These are phyloP conservation scores for Helicoverpa armigera DNA, from an alignment of 1,140 invertebrate genomes.

Conservation along the genomic window DNA sequence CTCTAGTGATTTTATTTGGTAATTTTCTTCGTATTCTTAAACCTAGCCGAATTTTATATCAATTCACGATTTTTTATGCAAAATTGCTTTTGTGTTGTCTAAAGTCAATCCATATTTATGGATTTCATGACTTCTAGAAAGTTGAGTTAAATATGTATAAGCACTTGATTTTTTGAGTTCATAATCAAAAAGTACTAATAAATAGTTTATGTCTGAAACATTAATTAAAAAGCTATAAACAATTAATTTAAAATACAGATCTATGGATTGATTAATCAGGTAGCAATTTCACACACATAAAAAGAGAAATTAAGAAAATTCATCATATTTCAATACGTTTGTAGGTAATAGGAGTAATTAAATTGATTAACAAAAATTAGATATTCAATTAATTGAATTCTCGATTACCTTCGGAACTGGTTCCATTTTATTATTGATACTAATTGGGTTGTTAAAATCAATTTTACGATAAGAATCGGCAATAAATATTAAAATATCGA, in stretches of 20 bases:
- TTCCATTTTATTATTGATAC: slow-evolving; percentile 40
- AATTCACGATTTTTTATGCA: too few species aligned
- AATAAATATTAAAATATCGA: slow-evolving; percentile 49
- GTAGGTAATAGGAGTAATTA: slow-evolving; percentile 32
- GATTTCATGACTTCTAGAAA: neutral
- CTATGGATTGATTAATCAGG: neutral
- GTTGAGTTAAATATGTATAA: neutral
- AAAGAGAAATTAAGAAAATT: slow-evolving; percentile 14
- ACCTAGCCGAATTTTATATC: too few species aligned
- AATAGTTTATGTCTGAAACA: neutral
- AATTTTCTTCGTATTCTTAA: too few species aligned
- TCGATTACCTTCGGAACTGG: slow-evolving; percentile 36
- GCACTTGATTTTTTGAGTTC: too few species aligned
- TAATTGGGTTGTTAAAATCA: slow-evolving; percentile 51
- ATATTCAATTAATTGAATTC: slow-evolving; percentile 29
- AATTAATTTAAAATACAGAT: neutral
- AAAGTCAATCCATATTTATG: neutral
- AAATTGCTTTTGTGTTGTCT: too few species aligned
- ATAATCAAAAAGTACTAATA: too few species aligned
- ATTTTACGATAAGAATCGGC: slow-evolving; percentile 49
- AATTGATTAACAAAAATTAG: slow-evolving; percentile 49
- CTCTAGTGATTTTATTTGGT: too few species aligned
- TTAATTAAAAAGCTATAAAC: neutral
- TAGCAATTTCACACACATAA: slow-evolving; percentile 25
- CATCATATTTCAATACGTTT: neutral